Percentiles rank a stretch among this genome's conserved stretches.
These are phyloP conservation scores for Entelurus aequoreus DNA, from an alignment of 2,113 vertebrate species.

Conservation along the genomic window DNA sequence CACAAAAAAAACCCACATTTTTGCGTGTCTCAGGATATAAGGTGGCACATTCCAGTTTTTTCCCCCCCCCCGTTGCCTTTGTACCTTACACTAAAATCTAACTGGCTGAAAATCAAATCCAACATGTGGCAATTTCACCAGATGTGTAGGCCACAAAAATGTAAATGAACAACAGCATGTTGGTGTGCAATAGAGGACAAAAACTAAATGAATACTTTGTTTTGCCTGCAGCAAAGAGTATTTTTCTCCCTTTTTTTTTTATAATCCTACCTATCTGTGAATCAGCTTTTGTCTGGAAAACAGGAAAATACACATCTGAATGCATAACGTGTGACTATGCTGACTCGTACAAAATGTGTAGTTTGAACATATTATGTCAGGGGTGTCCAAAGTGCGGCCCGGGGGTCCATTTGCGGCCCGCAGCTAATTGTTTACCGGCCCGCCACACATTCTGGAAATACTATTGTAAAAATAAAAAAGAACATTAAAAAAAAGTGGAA, in stretches of 20 bases:
- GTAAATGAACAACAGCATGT: conserved; percentile 82
- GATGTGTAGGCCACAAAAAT: conserved; percentile 76
- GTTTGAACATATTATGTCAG: not conserved
- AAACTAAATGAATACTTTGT: conserved; percentile 74
- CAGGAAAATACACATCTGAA: conserved; percentile 12
- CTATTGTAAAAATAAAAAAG: too few relatives aligned
- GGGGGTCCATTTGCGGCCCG: too few relatives aligned
- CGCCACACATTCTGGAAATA: too few relatives aligned
- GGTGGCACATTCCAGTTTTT: too few relatives aligned
- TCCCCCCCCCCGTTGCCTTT: too few relatives aligned
- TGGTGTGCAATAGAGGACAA: conserved; percentile 75
- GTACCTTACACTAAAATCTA: not conserved
- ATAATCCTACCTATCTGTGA: conserved; percentile 29
- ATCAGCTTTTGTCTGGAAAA: conserved; percentile 23
- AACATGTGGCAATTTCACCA: conserved; percentile 78
- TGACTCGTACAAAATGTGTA: not conserved
- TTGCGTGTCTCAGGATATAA: too few relatives aligned
- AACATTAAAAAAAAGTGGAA: too few relatives aligned
- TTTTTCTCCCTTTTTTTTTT: conserved; percentile 3
- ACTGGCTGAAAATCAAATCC: conserved; percentile 25
- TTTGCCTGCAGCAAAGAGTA: conserved; percentile 27
- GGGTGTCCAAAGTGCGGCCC: too few relatives aligned
- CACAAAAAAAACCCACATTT: too few relatives aligned
- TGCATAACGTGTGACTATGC: not conserved
- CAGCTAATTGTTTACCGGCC: too few relatives aligned